Evolutionary conservation across 2,888 invertebrate genomes (phyloP), one percentile per base, ranked within the genome.

Genomic region (Spodoptera exigua): DNA sequence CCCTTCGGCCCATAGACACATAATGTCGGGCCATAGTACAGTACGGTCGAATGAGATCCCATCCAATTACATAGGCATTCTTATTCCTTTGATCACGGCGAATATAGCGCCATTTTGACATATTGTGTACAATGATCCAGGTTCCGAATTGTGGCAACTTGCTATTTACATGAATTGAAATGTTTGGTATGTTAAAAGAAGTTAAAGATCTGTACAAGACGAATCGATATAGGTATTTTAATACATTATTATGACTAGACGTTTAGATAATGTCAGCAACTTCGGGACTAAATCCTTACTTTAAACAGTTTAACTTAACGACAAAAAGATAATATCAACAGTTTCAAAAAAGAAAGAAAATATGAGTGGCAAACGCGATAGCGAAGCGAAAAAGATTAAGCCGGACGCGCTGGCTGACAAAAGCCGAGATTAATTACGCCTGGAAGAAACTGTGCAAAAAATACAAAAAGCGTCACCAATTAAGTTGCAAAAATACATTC

Each of bases 11-110:
- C 35, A 49, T 62, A 57, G 49, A 57, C 74, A 69, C 70, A 55
- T 62, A 74, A 74, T 61, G 57, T 47, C n/a, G 39, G 37, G 32
- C 59, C 45, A 35, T 27, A 27, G 27, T 27, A 54, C 45, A 39
- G 57, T 37, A 49, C 58, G 61, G 71, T 39, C 53, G 66, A 70
- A 70, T 54, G 54, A 59, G 53, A 43, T 47, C 36, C 63, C 61
- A 62, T 73, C 64, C 68, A 71, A 74, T 71, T 72, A 76, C 55
- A 62, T 60, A 54, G 59, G 66, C 57, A 71, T 58, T 66, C n/a
- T 44, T 56, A 68, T 62, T 74, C 74, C 78, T 80, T 81, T 83
- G 79, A 81, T 79, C 79, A 74, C 68, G 61, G 65, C 60, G 56
- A 21, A 56, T 46, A 52, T 60, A 47, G 56, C 61, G 39, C 58